These are phyloP conservation scores for Achatina immaculata DNA, from an alignment of 1,140 invertebrate species.

Conservation along the genomic window DNA sequence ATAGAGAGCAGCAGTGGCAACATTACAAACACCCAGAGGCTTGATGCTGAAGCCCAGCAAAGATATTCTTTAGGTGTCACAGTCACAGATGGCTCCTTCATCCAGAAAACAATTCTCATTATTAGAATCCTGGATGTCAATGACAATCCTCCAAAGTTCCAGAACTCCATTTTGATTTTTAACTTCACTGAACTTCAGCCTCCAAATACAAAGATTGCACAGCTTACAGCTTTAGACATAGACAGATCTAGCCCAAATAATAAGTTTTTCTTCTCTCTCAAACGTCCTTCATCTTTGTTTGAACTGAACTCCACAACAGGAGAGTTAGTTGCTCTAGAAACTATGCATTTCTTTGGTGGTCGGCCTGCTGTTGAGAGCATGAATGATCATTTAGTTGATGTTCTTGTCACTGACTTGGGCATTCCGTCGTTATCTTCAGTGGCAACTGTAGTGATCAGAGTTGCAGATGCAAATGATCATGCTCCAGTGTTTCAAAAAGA, in stretches of 20 bases:
- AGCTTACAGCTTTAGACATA: conserved; percentile 89
- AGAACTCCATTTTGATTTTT: conserved; percentile 49
- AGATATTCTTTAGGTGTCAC: conserved; percentile 84
- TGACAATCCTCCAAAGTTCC: conserved; percentile 64
- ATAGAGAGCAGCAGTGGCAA: conserved; percentile 91
- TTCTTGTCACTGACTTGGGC: conserved; percentile 93
- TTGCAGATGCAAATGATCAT: conserved; percentile 67
- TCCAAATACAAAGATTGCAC: conserved; percentile 81
- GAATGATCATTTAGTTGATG: conserved; percentile 86
- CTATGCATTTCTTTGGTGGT: conserved; percentile 85
- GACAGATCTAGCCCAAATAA: conserved; percentile 93
- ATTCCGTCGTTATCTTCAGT: conserved; percentile 86
- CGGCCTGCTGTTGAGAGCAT: conserved; percentile 82
- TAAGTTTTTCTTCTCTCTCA: conserved; percentile 87
- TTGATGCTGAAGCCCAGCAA: conserved; percentile 84
- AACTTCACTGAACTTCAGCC: conserved; percentile 80
- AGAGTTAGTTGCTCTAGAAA: conserved; percentile 87
- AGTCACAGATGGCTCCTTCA: conserved; percentile 81
- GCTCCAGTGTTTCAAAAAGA: conserved; percentile 63
- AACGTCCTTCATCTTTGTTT: conserved; percentile 91
- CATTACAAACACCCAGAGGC: conserved; percentile 85
- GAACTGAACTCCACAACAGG: conserved; percentile 90
- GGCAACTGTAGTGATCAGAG: conserved; percentile 55
- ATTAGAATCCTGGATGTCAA: conserved; percentile 86
- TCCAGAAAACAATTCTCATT: conserved; percentile 79